phyloP scores from a whole-genome alignment of 2,113 vertebrate genomes.

The Lophius piscatorius region DNA sequence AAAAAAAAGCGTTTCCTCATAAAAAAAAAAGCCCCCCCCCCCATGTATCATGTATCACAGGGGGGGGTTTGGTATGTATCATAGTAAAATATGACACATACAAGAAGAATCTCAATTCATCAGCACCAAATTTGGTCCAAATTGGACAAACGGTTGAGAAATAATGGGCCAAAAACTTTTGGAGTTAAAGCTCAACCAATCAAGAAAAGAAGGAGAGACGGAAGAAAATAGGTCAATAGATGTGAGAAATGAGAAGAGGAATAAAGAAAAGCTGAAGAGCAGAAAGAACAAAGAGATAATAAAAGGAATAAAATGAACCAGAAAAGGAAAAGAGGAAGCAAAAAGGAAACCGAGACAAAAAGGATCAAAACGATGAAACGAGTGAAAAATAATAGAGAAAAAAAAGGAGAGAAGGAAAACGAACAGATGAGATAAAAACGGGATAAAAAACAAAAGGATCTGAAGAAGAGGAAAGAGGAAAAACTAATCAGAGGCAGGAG shows the following conservation, averaged over 20 bases:
- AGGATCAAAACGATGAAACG: neutral
- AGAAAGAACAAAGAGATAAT: too few relatives aligned
- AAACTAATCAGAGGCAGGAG: neutral
- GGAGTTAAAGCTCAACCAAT: too few relatives aligned
- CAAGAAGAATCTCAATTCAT: too few relatives aligned
- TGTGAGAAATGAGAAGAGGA: too few relatives aligned
- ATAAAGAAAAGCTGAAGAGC: neutral
- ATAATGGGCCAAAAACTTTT: too few relatives aligned
- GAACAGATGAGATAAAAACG: neutral
- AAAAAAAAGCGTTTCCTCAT: too few relatives aligned
- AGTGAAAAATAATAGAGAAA: neutral
- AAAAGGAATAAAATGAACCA: neutral
- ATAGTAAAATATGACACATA: too few relatives aligned
- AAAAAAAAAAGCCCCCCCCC: too few relatives aligned
- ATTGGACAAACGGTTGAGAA: too few relatives aligned
- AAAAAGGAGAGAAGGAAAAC: conserved; percentile 1
- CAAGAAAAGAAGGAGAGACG: neutral
- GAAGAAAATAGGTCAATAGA: neutral
- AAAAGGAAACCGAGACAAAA: neutral
- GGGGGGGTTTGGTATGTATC: too few relatives aligned
- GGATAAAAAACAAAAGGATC: neutral
- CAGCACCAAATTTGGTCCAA: too few relatives aligned
- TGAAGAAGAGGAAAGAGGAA: neutral
- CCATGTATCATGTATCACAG: too few relatives aligned
- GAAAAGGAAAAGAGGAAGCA: neutral